phyloP scores from a whole-genome alignment of 2,113 vertebrate genomes.

The Dipodomys stephensi region DNA sequence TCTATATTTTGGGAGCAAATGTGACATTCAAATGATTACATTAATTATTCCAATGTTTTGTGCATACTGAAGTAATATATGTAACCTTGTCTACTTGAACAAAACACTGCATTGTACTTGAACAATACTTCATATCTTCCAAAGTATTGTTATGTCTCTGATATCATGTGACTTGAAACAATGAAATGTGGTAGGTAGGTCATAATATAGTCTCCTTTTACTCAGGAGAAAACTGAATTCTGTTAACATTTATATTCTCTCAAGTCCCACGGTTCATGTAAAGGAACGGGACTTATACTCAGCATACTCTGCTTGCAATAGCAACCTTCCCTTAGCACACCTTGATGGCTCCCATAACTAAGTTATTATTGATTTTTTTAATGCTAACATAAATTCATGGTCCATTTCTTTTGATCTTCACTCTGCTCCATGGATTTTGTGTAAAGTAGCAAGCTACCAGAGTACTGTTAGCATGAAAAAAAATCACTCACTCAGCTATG shows the following conservation, averaged over 20 bases:
- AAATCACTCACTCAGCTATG: slow-evolving; percentile 20
- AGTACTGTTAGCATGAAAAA: slow-evolving; percentile 59
- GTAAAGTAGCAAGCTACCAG: slow-evolving; percentile 51
- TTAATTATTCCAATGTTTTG: slow-evolving; percentile 41
- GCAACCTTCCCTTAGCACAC: background rate
- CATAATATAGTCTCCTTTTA: background rate
- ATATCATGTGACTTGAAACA: slow-evolving; percentile 32
- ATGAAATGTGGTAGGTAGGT: background rate
- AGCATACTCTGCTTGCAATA: background rate
- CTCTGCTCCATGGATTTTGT: slow-evolving; percentile 21
- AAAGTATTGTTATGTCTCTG: background rate
- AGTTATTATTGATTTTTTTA: slow-evolving; percentile 50
- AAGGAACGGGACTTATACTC: background rate
- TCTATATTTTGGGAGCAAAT: slow-evolving; percentile 9
- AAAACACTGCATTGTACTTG: slow-evolving; percentile 15
- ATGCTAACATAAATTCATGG: slow-evolving; percentile 64
- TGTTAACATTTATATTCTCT: slow-evolving; percentile 26
- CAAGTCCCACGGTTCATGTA: background rate
- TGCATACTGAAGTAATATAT: slow-evolving; percentile 20
- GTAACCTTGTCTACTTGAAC: background rate
- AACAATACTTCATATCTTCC: slow-evolving; percentile 29
- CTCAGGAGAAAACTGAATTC: slow-evolving; percentile 27
- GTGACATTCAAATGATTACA: background rate
- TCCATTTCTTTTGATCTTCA: slow-evolving; percentile 69
- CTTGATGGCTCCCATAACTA: slow-evolving; percentile 44